phyloP scores from a whole-genome alignment of 1,140 invertebrate species.

The Papilio dardanus region DNA sequence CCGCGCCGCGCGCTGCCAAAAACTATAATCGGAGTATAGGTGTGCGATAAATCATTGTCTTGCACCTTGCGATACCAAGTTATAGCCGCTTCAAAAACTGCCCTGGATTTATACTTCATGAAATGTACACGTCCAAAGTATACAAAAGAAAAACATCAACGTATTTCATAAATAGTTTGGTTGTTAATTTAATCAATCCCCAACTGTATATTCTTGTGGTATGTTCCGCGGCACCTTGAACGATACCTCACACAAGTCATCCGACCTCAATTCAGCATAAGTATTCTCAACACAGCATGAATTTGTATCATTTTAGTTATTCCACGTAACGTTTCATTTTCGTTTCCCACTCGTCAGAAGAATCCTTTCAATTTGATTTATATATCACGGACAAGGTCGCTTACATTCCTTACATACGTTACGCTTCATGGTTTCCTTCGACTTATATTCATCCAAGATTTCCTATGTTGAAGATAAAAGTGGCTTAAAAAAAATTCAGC shows the following conservation, averaged over 20 bases:
- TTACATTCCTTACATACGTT: neutral
- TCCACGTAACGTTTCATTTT: neutral
- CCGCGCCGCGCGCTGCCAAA: slow-evolving; percentile 31
- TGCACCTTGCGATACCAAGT: slow-evolving; percentile 15
- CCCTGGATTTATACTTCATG: neutral
- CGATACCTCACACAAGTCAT: too few relatives aligned
- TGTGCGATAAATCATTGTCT: slow-evolving; percentile 30
- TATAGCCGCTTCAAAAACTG: neutral
- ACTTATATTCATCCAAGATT: neutral
- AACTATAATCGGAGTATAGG: slow-evolving; percentile 29
- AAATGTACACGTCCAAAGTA: neutral
- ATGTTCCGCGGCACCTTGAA: too few relatives aligned
- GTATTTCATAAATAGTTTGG: neutral
- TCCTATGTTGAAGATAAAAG: too few relatives aligned
- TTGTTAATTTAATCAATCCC: too few relatives aligned
- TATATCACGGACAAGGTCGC: neutral
- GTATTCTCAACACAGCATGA: neutral
- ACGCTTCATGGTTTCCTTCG: neutral
- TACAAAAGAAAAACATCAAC: neutral
- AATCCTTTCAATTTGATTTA: slow-evolving; percentile 7
- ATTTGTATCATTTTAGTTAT: neutral
- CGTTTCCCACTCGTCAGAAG: neutral
- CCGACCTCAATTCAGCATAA: neutral
- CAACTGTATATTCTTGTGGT: too few relatives aligned
- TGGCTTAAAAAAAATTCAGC: too few relatives aligned